Percentiles rank a stretch among this genome's conserved stretches.
phyloP scores from a whole-genome alignment of 2,797 vertebrate species.

The Chromobotia macracanthus region DNA sequence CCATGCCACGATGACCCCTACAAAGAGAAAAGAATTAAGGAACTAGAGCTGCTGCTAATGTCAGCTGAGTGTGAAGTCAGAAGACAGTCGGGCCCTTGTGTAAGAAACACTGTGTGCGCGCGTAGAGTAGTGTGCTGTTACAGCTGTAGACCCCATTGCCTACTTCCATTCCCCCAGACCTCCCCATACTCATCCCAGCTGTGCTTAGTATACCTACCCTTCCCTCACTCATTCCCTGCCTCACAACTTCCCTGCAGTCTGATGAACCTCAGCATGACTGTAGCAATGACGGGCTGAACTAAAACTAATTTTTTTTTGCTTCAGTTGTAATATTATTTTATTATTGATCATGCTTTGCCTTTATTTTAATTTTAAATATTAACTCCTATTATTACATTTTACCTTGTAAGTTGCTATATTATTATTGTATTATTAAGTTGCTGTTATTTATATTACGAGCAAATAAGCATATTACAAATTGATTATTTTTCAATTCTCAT shows the following conservation, averaged over 20 bases:
- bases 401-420: no score
- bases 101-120: slow-evolving; percentile 82
- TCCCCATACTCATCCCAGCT: slow-evolving; percentile 43
- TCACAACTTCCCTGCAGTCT: slow-evolving; percentile 45
- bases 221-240: slow-evolving; percentile 51
- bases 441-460: no score
- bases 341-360: no score
- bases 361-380: no score
- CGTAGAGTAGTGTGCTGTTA: slow-evolving; percentile 70
- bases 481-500: no score
- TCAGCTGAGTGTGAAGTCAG: slow-evolving; percentile 98
- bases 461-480: no score
- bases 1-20: slow-evolving; percentile 96
- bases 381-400: no score
- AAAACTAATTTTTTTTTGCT: no score
- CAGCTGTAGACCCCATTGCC: slow-evolving; percentile 50
- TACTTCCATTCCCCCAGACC: slow-evolving; percentile 44
- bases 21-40: slow-evolving; percentile 99
- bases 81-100: slow-evolving; percentile 88
- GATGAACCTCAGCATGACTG: slow-evolving; percentile 54
- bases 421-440: no score
- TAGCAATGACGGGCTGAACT: slow-evolving; percentile 11
- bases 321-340: no score
- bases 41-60: slow-evolving; percentile 99
- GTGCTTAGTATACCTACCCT: slow-evolving; percentile 44